Conservation (phyloP, 2,797 vertebrate species). For the Hippoglossus hippoglossus region DNA sequence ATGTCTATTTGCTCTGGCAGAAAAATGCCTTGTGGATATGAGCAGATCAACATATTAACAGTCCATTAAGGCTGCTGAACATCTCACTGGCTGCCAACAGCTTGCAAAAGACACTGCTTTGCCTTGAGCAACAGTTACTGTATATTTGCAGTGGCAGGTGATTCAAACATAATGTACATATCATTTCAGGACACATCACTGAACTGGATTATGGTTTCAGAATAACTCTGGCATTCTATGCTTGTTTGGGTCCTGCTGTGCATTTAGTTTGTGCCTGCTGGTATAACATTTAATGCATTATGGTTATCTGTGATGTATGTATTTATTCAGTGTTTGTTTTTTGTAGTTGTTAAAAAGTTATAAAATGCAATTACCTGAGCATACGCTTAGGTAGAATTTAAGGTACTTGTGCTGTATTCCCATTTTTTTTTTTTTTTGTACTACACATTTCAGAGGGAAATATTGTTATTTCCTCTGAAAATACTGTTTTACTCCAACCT, state of each 20-base stretch:
- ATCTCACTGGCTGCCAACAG: conserved; percentile 76
- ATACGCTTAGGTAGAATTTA: no score
- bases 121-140: conserved; percentile 69
- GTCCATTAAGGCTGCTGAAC: conserved; percentile 83
- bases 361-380: not conserved
- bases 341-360: not conserved
- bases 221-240: conserved; percentile 35
- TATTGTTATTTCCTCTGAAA: no score
- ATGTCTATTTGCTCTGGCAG: conserved; percentile 81
- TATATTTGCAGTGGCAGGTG: conserved; percentile 66
- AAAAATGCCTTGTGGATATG: conserved; percentile 78
- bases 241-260: conserved; percentile 45
- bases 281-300: conserved; percentile 3
- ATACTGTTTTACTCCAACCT: no score
- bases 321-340: not conserved
- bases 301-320: conserved; percentile 35
- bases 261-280: conserved; percentile 29
- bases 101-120: conserved; percentile 62
- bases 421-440: no score
- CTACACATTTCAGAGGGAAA: no score
- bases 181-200: conserved; percentile 52
- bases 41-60: conserved; percentile 82
- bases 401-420: no score
- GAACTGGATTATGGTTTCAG: conserved; percentile 36
- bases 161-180: conserved; percentile 64